Evolutionary conservation across 2,888 invertebrate genomes (phyloP), one percentile per base, ranked within the genome.

Genomic region (Eupithecia subfuscata): DNA sequence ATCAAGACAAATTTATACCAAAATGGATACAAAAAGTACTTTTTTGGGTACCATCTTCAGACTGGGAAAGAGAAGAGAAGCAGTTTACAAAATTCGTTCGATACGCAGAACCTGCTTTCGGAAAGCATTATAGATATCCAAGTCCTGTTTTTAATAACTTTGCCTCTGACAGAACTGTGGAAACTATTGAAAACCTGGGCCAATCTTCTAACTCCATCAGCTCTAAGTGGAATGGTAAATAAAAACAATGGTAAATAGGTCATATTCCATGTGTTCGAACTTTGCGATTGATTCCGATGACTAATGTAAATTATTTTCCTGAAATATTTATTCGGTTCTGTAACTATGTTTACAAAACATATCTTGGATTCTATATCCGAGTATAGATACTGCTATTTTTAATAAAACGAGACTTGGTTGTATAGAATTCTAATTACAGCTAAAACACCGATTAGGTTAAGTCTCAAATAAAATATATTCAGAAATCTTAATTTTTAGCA

Each of bases 1-100:
- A 89, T 78, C 89, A 89, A 88, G 90, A 91, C 65, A 87, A 88
- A 69, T 89, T 91, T 74, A 67, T 92, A 16, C 92, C 92, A 0
- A 73, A 84, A 12, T 92, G 91, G 91, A 25, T 91, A 73, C 81
- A 84, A 64, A 71, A 79, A 0, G 2, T 86, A 0, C 79, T 93
- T 0, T 86, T 88, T 2, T 92, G 82, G 70, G 87, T 93, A 3
- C 80, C 84, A 7, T 76, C 87, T 71, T 81, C 83, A 0, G 89
- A 90, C 56, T 93, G 92, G 92, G 82, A 82, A 11, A 81, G 86
- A 73, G 92, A 92, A 79, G 84, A 86, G 68, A 64, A 73, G 2
- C 88, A 91, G 48, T 86, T 79, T 43, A 85, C 76, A 69, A 84
- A 80, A 67, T 93, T 87, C 74, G 89, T 88, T 73, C 89, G 87